A percentile compares a stretch with the other conserved stretches of the same genome.
These are phyloP conservation scores for Neodiprion virginianus DNA, from an alignment of 1,140 invertebrate genomes.

Conservation along the genomic window DNA sequence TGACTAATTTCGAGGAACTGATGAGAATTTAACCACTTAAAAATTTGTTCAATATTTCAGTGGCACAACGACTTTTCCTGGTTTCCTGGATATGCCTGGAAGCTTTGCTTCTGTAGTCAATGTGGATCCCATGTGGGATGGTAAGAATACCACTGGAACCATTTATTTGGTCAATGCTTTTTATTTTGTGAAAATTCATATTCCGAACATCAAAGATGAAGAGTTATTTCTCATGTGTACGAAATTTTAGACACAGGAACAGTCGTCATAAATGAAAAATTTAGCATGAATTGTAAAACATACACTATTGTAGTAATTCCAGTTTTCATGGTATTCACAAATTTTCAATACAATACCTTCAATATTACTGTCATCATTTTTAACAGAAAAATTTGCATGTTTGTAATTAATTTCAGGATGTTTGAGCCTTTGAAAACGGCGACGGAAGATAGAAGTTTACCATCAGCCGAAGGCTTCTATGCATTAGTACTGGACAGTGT, in stretches of 20 bases:
- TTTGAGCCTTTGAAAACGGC: conserved; percentile 45
- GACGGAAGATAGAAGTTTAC: conserved; percentile 26
- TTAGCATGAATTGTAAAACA: too few species aligned
- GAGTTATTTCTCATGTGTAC: too few species aligned
- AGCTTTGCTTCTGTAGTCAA: conserved; percentile 53
- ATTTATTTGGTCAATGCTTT: background rate
- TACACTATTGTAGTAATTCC: too few species aligned
- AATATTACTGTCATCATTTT: too few species aligned
- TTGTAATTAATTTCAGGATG: conserved; percentile 39
- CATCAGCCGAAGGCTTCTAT: conserved; percentile 45
- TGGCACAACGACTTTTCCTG: conserved; percentile 47
- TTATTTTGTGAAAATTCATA: conserved; percentile 8
- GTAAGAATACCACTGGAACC: conserved; percentile 37
- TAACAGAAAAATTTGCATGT: too few species aligned
- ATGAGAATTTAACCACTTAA: background rate
- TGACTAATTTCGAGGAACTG: background rate
- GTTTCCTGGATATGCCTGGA: conserved; percentile 62
- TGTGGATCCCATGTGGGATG: conserved; percentile 59
- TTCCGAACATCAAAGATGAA: too few species aligned
- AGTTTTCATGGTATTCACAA: too few species aligned
- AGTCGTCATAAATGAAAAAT: too few species aligned
- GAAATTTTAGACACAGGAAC: too few species aligned
- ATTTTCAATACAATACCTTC: too few species aligned
- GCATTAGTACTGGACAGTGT: conserved; percentile 45
- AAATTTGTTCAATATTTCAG: conserved; percentile 29